Evolutionary conservation across 2,113 vertebrate species (phyloP), one percentile per base, ranked within the genome.

Genomic region (Ahaetulla prasina): DNA sequence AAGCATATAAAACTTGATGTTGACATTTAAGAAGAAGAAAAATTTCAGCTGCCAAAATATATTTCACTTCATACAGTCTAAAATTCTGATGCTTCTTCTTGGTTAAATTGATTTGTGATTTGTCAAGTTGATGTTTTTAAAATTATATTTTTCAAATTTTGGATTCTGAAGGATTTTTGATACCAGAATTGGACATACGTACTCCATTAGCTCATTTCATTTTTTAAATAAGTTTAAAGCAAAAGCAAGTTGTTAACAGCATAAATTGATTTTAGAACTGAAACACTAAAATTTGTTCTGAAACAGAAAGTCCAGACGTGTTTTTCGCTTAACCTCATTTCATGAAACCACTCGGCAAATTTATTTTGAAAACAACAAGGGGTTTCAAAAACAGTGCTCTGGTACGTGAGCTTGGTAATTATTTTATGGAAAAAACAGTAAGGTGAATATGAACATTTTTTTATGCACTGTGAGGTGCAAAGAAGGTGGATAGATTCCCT

Each of bases 21-120:
- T 87, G 50, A 8, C 91, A 2, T 93, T 95, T 85, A 92, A 87
- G 3, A 4, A 52, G 86, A 88, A 94, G 94, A 30, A 53, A n/a
- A 54, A 30, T 53, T 80, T 89, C 86, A 0, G 0, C 52, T 89
- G 10, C 92, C 87, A 94, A 88, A 1, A 2, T 9, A 53, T 14
- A 35, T 10, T 55, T 50, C 1, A 0, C 80, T 92, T 88, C 85
- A 91, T 91, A 30, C 88, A 39, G 22, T 74, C 0, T 91, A 63
- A 12, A 94, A 20, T 93, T 91, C 53, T 20, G 91, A 23, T 88
- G 22, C 43, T 80, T 4, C 23, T n/a, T 80, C 74, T 55, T 94
- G 74, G 18, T 80, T 43, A 39, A 39, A 80, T 39, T 39, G 22
- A 12, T 53, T 11, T 88, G 45, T 43, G n/a, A 74, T 60, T 94